A percentile compares a stretch with the other conserved stretches of the same genome.
phyloP scores from a whole-genome alignment of 53 echinoderm and acorn worm genomes.

The Antedon mediterranea region DNA sequence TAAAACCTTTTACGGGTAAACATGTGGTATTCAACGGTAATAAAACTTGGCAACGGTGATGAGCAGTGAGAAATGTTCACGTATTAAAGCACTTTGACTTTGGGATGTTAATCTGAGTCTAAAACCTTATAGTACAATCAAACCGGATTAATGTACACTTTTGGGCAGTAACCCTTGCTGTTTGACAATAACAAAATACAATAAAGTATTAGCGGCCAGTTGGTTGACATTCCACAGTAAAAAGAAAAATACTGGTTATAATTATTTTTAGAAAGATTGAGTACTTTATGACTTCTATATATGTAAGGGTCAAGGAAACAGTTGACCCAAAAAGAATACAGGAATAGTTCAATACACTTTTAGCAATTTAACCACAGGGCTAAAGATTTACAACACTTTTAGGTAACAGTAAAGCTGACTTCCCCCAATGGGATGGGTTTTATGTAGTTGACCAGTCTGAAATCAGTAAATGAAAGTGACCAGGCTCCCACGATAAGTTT shows the following conservation, averaged over 20 bases:
- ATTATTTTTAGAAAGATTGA: background rate
- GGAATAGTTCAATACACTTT: background rate
- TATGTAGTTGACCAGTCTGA: background rate
- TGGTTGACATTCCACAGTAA: background rate
- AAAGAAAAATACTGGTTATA: background rate
- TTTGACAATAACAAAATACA: background rate
- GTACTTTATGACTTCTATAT: background rate
- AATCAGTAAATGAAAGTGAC: background rate
- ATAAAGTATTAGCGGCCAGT: background rate
- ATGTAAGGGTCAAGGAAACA: background rate
- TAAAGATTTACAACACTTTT: background rate
- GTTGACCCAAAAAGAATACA: background rate
- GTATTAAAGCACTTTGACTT: background rate
- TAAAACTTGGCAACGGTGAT: background rate
- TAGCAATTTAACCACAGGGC: background rate
- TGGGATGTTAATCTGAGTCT: background rate
- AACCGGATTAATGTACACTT: background rate
- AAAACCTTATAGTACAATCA: background rate
- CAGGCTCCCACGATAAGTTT: background rate
- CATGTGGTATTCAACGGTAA: background rate
- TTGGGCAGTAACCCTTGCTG: background rate
- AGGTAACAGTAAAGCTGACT: background rate
- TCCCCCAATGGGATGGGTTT: background rate
- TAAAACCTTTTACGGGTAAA: background rate
- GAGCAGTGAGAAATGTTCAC: background rate